Conservation (phyloP, 2,888 invertebrate genomes). For the Hemistola chrysoprasaria region DNA sequence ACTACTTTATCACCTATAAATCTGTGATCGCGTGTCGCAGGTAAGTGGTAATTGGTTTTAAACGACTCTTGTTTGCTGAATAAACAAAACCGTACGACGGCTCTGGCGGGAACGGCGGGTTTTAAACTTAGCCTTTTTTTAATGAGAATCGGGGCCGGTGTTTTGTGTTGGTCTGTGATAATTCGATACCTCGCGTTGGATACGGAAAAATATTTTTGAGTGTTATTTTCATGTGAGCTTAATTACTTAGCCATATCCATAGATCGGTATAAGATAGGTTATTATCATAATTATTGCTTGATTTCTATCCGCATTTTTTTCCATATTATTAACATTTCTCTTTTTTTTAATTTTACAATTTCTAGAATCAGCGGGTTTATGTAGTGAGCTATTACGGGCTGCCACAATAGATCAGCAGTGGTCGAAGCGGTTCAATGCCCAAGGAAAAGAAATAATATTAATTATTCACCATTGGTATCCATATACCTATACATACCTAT, state of each 20-base stretch:
- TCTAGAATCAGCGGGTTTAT: no score
- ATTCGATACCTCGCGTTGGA: conserved; percentile 53
- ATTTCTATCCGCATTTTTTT: no score
- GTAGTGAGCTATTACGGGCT: no score
- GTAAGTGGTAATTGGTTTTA: conserved; percentile 80
- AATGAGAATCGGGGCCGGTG: conserved; percentile 7
- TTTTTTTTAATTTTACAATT: no score
- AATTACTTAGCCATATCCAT: conserved; percentile 23
- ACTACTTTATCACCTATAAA: conserved; percentile 79
- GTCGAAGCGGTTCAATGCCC: no score
- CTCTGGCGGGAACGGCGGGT: conserved; percentile 31
- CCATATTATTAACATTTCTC: no score
- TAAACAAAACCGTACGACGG: conserved; percentile 57
- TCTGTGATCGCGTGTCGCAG: conserved; percentile 78
- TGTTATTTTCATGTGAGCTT: conserved; percentile 8
- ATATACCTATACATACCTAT: no score
- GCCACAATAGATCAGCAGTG: no score
- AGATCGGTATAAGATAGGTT: no score
- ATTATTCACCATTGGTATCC: no score
- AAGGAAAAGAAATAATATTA: no score
- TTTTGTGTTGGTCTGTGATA: conserved; percentile 62
- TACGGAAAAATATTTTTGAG: conserved; percentile 36
- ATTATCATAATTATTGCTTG: no score
- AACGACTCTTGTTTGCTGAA: conserved; percentile 66
- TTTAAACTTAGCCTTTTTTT: conserved; percentile 33